Evolutionary conservation across 1,140 invertebrate species (phyloP), one percentile per base, ranked within the genome.

Genomic region (Nomia melanderi): DNA sequence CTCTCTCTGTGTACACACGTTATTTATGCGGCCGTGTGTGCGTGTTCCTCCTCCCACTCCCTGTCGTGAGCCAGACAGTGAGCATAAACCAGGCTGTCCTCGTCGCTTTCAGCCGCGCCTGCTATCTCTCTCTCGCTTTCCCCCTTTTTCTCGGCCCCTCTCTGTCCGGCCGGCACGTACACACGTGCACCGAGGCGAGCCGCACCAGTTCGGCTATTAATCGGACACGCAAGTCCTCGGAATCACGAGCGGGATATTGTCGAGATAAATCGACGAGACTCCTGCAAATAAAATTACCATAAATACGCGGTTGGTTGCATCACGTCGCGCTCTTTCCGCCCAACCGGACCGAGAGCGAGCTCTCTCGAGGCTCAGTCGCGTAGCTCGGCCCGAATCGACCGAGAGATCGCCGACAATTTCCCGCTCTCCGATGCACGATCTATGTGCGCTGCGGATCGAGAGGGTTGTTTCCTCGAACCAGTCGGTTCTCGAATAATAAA

Each of bases 41-140:
- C 63, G 66, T 71, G 69, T 75, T 77, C 71, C 63, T 69, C 81
- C 50, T 83, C 82, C 62, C 70, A 60, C 64, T 69, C 29, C 41
- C 54, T 70, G 69, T 73, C 63, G 57, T 57, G 78, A 67, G 56
- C 27, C 47, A 54, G 33, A 79, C 54, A 54, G 66, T 29, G 65
- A 78, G 65, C 74, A 76, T 76, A 76, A 76, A 77, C 54, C 56
- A 69, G 36, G 23, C 17, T 69, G n/a, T 71, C 74, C 27, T 69
- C 17, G 41, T 77, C 47, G 25, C 25, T 71, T 77, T 44, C 44
- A 71, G 41, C 20, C 27, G 8, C 5, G 7, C 8, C n/a, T 0
- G 25, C 41, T n/a, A 20, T 47, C 20, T 47, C 44, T 20, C 7
- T 70, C 41, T 54, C 17, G 25, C 36, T 75, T 14, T 12, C 50